Conservation (phyloP, 2,113 vertebrate species). For the Emydura subglobosa region DNA sequence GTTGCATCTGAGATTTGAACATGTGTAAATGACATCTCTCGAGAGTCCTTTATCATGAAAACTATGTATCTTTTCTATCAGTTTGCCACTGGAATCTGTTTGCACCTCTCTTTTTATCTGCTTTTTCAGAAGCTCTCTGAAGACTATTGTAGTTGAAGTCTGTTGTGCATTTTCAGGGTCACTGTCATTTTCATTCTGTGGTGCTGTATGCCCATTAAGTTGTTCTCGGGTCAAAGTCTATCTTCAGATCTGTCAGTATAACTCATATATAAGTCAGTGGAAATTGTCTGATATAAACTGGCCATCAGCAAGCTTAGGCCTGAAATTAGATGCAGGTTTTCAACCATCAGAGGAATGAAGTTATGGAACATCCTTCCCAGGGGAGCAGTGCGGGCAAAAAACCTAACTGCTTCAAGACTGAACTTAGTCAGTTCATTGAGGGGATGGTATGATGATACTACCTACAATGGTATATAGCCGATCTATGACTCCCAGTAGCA, state of each 20-base stretch:
- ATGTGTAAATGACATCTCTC: background rate
- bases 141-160: background rate
- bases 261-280: background rate
- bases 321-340: background rate
- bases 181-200: background rate
- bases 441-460: background rate
- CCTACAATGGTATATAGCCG: background rate
- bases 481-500: background rate
- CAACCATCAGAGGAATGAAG: background rate
- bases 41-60: background rate
- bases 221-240: background rate
- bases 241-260: background rate
- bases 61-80: background rate
- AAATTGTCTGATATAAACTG: accelerated
- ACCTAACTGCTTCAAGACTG: background rate
- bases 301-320: background rate
- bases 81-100: background rate
- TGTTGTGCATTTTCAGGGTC: background rate
- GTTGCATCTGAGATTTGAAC: background rate
- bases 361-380: background rate
- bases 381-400: background rate
- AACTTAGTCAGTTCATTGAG: background rate
- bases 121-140: background rate
- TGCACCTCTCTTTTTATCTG: background rate
- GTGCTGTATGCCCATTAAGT: background rate